Percentiles rank a stretch among this genome's conserved stretches.
phyloP scores from a whole-genome alignment of 1,140 invertebrate genomes.

The Drosophila micromelanica region DNA sequence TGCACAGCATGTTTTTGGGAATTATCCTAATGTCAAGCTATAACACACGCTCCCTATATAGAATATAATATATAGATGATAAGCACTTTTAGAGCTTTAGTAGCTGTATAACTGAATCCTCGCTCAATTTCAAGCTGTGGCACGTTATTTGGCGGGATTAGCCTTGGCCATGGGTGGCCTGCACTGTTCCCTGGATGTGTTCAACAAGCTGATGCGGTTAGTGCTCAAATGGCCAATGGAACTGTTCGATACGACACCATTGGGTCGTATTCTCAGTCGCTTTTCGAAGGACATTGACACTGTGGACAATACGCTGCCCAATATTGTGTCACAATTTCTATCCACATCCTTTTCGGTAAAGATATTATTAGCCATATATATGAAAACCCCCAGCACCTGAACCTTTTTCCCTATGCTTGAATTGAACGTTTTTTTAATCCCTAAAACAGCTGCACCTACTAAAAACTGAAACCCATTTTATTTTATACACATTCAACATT shows the following conservation, averaged over 20 bases:
- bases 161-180: conserved; percentile 84
- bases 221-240: conserved; percentile 89
- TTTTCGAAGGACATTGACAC: conserved; percentile 91
- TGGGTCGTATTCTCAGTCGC: conserved; percentile 90
- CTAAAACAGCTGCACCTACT: conserved; percentile 15
- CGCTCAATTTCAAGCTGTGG: conserved; percentile 75
- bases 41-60: background rate
- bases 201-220: conserved; percentile 87
- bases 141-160: conserved; percentile 79
- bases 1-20: conserved; percentile 10
- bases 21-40: background rate
- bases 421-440: background rate
- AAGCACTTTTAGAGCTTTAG: conserved; percentile 18
- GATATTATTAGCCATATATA: conserved; percentile 18
- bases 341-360: conserved; percentile 79
- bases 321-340: conserved; percentile 61
- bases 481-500: background rate
- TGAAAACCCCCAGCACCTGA: background rate
- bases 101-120: conserved; percentile 29
- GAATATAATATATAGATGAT: conserved; percentile 22
- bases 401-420: background rate
- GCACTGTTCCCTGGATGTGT: conserved; percentile 85
- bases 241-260: conserved; percentile 92
- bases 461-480: conserved; percentile 2
- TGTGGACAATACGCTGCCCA: conserved; percentile 86